Base-by-base conservation (phyloP, 2,888 invertebrate genomes). In the Poecilus cupreus region DNA sequence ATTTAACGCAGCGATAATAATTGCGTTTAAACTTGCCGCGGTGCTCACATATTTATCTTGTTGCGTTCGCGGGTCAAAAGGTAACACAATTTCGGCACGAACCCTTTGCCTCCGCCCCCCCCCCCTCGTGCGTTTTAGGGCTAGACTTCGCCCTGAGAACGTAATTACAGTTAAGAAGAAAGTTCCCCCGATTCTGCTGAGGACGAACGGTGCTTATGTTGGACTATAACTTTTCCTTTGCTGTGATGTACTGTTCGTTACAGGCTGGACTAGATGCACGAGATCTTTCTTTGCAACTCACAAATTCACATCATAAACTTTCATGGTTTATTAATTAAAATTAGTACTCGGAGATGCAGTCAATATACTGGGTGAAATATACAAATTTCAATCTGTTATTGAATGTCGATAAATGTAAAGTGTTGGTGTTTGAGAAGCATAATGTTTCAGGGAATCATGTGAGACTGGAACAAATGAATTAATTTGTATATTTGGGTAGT, bases 141-240 rank as follows among this genome's bases (percentile, higher is more conserved):
- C 26, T 24, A 68, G 64, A 16, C 64, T 18, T 16, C 22, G 51
- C 22, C n/a, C n/a, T 6, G 37, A 24, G 32, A 16, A 37, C 64
- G 64, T 68, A 68, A 68, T 68, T 68, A 68, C 64, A 68, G 64
- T 68, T 68, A 37, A 68, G 64, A 68, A 37, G 64, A 68, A 68
- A 37, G 64, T 68, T 68, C 37, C 37, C 60, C 16, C 37, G 18
- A 18, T 68, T 18, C 64, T 68, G 22, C 24, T 1, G 32, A 5
- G n/a, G 51, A 22, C 18, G 51, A 51, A 13, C 11, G 39, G 64
- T 18, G 32, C 64, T 68, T 68, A 68, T 39, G 64, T 37, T 16
- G 39, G 37, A 68, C 64, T 26, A 68, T 68, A 68, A 68, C 64
- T 68, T 68, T 37, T 68, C 39, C 37, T 60, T 16, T 68, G 64